Evolutionary conservation across 1,140 invertebrate genomes (phyloP).

Genomic region (Drosophila prosaltans): DNA sequence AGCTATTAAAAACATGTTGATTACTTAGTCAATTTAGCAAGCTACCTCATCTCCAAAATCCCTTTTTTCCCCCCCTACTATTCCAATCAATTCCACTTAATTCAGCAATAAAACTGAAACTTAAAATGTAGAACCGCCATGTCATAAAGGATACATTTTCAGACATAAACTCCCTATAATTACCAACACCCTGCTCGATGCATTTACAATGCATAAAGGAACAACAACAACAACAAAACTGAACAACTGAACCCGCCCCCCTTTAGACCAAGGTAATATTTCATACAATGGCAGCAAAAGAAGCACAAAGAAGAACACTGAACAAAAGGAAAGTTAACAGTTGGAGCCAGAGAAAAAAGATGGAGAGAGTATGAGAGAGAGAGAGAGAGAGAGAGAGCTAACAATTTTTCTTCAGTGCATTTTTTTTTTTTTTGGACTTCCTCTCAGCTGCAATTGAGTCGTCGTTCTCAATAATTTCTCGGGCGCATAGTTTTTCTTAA

Average conservation of each 20-base stretch:
- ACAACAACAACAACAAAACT: not conserved
- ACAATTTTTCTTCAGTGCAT: constrained; percentile 18
- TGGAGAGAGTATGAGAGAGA: not conserved
- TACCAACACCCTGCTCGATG: constrained; percentile 83
- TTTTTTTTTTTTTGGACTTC: constrained; percentile 19
- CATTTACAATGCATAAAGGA: constrained; percentile 41
- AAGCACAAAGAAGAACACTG: constrained; percentile 19
- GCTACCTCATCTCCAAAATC: not conserved
- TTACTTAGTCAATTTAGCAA: not conserved
- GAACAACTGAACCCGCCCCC: constrained; percentile 78
- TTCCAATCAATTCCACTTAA: constrained; percentile 38
- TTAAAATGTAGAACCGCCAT: constrained; percentile 55
- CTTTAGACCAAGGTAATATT: constrained; percentile 62
- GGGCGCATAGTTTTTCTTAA: constrained; percentile 24
- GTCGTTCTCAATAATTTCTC: constrained; percentile 44
- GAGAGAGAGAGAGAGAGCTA: no score
- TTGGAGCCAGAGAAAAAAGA: not conserved
- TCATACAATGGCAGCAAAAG: constrained; percentile 43
- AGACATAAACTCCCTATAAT: constrained; percentile 83
- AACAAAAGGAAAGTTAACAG: not conserved
- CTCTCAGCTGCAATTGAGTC: constrained; percentile 49
- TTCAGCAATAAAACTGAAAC: constrained; percentile 56
- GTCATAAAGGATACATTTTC: constrained; percentile 74
- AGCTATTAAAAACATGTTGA: not conserved
- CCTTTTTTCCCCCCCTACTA: not conserved